These are phyloP conservation scores for Manduca sexta DNA, from an alignment of 1,140 invertebrate genomes.

Conservation along the genomic window DNA sequence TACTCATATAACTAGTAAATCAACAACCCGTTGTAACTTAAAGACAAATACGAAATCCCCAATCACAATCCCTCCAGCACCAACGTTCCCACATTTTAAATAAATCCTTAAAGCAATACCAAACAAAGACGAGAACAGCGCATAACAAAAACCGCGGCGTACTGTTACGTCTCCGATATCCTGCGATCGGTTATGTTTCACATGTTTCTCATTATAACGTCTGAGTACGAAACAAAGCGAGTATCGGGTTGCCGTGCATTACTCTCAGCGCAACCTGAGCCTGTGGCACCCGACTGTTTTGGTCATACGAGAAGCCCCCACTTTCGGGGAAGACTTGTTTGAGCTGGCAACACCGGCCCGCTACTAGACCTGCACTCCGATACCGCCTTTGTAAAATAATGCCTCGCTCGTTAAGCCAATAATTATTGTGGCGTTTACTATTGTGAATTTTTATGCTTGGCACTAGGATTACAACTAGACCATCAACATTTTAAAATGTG, in stretches of 20 bases:
- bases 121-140: slow-evolving; percentile 23
- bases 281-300: slow-evolving; percentile 29
- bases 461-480: too few species aligned
- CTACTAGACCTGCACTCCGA: slow-evolving; percentile 3
- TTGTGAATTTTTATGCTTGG: too few species aligned
- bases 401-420: not conserved
- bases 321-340: slow-evolving; percentile 45
- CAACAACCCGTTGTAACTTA: not conserved
- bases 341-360: slow-evolving; percentile 30
- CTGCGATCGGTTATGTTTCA: slow-evolving; percentile 56
- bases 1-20: too few species aligned
- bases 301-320: slow-evolving; percentile 44
- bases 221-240: slow-evolving; percentile 56
- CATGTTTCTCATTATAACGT: slow-evolving; percentile 64
- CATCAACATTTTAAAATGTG: too few species aligned
- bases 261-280: slow-evolving; percentile 35
- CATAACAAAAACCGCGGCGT: slow-evolving; percentile 41
- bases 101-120: slow-evolving; percentile 21
- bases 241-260: slow-evolving; percentile 43
- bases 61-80: too few species aligned
- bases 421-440: too few species aligned
- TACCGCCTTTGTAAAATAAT: slow-evolving; percentile 32
- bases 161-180: slow-evolving; percentile 48
- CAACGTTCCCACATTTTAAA: slow-evolving; percentile 15
- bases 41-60: too few species aligned